A percentile compares a stretch with the other conserved stretches of the same genome.
These are phyloP conservation scores for Atractosteus spatula DNA, from an alignment of 2,113 vertebrate species.

Conservation along the genomic window DNA sequence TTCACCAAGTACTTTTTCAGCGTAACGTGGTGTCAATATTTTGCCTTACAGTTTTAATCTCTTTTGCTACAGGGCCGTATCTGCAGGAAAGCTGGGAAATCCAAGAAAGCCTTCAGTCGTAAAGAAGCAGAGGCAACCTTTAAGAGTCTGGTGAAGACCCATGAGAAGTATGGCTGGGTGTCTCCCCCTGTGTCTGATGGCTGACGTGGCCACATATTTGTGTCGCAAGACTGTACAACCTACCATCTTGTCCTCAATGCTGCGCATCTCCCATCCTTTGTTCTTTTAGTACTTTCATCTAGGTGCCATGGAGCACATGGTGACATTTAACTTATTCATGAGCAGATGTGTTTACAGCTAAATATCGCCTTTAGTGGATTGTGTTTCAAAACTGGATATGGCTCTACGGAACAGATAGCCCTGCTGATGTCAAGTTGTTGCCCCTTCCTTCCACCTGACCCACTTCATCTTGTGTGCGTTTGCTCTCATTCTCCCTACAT, in stretches of 20 bases:
- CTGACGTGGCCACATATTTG: conserved; percentile 61
- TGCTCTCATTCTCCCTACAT: conserved; percentile 48
- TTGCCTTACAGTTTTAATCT: conserved; percentile 10
- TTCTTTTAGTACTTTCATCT: conserved; percentile 68
- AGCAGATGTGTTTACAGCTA: conserved; percentile 66
- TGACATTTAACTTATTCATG: conserved; percentile 73
- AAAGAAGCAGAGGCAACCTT: conserved; percentile 98
- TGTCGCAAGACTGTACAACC: conserved; percentile 51
- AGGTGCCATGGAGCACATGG: conserved; percentile 71
- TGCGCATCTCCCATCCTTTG: conserved; percentile 63
- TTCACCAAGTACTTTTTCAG: no score
- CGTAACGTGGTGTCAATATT: no score
- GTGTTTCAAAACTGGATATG: conserved; percentile 51
- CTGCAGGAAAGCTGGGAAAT: conserved; percentile 97
- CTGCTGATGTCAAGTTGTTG: conserved; percentile 46
- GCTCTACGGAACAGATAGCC: conserved; percentile 22
- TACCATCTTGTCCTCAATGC: conserved; percentile 69
- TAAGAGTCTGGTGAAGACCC: conserved; percentile 98
- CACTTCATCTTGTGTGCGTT: conserved; percentile 8
- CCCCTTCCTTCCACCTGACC: conserved; percentile 33
- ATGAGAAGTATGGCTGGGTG: conserved; percentile 98
- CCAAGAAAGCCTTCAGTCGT: conserved; percentile 99
- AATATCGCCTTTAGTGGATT: conserved; percentile 54
- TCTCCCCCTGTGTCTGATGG: conserved; percentile 95
- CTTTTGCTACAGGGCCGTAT: conserved; percentile 83